Base-by-base conservation (phyloP, 1,140 invertebrate genomes). In the Drosophila melanica region DNA sequence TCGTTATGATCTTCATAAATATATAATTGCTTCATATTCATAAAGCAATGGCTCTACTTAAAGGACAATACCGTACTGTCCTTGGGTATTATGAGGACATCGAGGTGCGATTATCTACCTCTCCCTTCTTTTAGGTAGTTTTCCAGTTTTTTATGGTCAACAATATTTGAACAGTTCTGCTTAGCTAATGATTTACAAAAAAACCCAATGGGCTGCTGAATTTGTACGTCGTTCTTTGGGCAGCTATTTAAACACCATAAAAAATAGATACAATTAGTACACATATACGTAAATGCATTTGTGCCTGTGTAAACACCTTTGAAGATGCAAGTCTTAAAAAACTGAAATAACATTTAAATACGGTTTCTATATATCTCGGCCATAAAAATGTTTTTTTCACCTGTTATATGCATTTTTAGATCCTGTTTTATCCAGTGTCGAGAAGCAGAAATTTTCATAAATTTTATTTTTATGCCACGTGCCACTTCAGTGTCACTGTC, bases 1-100 rank as follows among this genome's bases (percentile, higher is more conserved):
- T 84, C 73, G 67, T 89, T 89, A 89, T 89, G 84, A 84, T 57
- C 77, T 75, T 84, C 84, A 89, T 89, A 89, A 80, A 89, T 37
- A 79, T 73, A 84, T 89, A 79, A 84, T 77, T 77, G 77, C 66
- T 89, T 70, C 84, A 87, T 79, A 89, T 89, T 89, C 72, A 87
- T 87, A 87, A 87, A 37, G 62, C 23, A 18, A 64, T 57, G 37
- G 23, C 57, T 44, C 8, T 50, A 23, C 10, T 16, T 55, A 18
- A 51, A 72, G 77, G 55, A 70, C 48, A 82, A 85, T 85, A 50
- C 47, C 14, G 14, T n/a, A 44, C 16, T 79, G 79, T 80, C 84
- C 84, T 87, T 89, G 84, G 27, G 12, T 47, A 41, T 14, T 12
- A 54, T 55, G 59, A 50, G 48, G 6, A 39, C n/a, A 39, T 18